Base-by-base conservation (phyloP, 2,797 vertebrate genomes). In the Ictinia mississippiensis region DNA sequence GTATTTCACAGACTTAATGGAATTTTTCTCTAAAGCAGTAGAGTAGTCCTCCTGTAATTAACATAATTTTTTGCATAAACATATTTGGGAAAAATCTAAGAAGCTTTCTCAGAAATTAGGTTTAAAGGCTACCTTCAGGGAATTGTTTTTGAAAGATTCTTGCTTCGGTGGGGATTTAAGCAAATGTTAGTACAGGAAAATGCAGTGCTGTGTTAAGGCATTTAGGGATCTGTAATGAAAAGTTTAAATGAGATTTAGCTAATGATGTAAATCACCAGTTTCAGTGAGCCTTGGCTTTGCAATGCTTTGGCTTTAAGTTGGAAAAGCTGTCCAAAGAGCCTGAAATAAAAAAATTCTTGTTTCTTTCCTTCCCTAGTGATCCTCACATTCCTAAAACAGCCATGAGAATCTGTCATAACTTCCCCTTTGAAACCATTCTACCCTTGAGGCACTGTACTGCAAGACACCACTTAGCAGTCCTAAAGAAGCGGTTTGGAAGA, bases 191-290 rank as follows among this genome's bases (percentile, higher is more conserved):
- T 45, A 56, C 44, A 91, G 66, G 26, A 86, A 79, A 94, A 91
- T 52, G 26, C 67, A 92, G 37, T 12, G 8, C n/a, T 88, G 25
- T 86, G 35, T 65, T 81, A 88, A 95, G 56, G 42, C 31, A 96
- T 89, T 94, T 85, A 92, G 40, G 49, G 31, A 89, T 68, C 83
- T 91, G 59, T n/a, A 94, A 65, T 11, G 23, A 95, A 93, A 93
- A 81, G 38, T 94, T 94, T 92, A 92, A 96, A 80, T 87, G 38
- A 94, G 74, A 92, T 94, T 93, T 89, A 94, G 61, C 56, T 95
- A 93, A 89, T 85, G 52, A 83, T 85, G 56, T 80, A 96, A 95
- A 94, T 56, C 67, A 90, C 44, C 59, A 63, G 52, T 80, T 94
- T 89, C 42, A 68, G 52, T 22, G 61, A 93, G 68, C 42, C 33